A percentile compares a stretch with the other conserved stretches of the same genome.
phyloP scores from a whole-genome alignment of 2,888 invertebrate species.

The Pseudoips prasinana region DNA sequence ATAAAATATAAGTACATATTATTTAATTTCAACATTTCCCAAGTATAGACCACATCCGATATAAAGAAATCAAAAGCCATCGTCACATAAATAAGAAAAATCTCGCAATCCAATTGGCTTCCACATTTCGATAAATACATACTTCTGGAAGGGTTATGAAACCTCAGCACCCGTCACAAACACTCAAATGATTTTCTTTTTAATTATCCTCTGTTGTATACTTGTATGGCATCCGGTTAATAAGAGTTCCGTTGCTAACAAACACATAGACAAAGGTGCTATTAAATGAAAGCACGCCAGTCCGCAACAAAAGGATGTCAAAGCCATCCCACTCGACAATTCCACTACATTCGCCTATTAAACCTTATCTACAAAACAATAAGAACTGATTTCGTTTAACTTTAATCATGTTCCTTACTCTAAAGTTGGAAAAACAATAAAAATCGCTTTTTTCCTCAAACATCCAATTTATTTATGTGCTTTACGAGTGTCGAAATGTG shows the following conservation, averaged over 20 bases:
- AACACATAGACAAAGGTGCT: conserved; percentile 51
- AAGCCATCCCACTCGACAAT: conserved; percentile 38
- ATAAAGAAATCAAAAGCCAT: too few relatives aligned
- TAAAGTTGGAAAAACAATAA: conserved; percentile 47
- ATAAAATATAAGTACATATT: too few relatives aligned
- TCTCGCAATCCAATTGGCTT: too few relatives aligned
- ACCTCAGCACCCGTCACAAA: conserved; percentile 11
- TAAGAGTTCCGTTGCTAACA: conserved; percentile 41
- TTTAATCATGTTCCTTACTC: conserved; percentile 16
- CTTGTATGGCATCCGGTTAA: conserved; percentile 44
- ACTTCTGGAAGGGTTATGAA: conserved; percentile 2
- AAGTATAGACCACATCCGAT: conserved; percentile 2
- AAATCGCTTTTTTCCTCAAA: conserved; percentile 42
- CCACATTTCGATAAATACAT: too few relatives aligned
- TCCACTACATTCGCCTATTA: conserved; percentile 11
- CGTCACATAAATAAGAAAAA: too few relatives aligned
- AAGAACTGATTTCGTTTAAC: conserved; percentile 24
- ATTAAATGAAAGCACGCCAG: conserved; percentile 40
- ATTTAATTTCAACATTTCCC: too few relatives aligned
- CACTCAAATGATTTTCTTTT: conserved; percentile 41
- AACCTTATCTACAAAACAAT: conserved; percentile 13
- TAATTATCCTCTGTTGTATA: conserved; percentile 41
- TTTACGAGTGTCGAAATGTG: conserved; percentile 43
- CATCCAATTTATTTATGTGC: conserved; percentile 48
- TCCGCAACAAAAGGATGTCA: conserved; percentile 53